Base-by-base conservation (phyloP, 2,113 vertebrate genomes). In the Mobula hypostoma region DNA sequence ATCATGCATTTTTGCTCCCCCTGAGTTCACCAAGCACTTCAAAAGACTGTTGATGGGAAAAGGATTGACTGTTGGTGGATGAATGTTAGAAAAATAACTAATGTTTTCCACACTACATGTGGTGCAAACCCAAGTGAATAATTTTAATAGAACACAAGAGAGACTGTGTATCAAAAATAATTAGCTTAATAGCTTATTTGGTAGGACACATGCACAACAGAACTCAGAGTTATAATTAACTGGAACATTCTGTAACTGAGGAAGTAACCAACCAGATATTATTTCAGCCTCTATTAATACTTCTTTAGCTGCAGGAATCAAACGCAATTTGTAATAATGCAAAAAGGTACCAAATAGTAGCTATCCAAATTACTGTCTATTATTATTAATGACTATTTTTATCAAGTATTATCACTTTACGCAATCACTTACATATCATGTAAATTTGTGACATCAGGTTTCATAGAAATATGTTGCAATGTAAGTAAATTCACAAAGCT, bases 181-280 rank as follows among this genome's bases (percentile, higher is more conserved):
- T 93, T 93, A 74, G 17, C 19, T 93, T 93, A 93, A 93, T 74
- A 36, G 40, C 36, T 74, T 74, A 93, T 40, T 93, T 93, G 56
- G 72, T 93, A 93, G 91, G 36, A 40, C 70, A 74, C 90, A 93
- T 93, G 5, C 66, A 93, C 6, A 93, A 93, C 40, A 93, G 68
- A 76, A 93, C 36, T 72, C 24, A 93, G 70, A 24, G 68, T 32
- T 93, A 93, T 76, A 93, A 93, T 93, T 93, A 93, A 74, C 91
- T 93, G 91, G 91, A 93, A 93, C 91, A 76, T 56, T 93, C 91
- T 48, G 91, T 93, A 93, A 72, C 91, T 56, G 91, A 40, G 91
- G 32, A 48, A 74, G 40, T 72, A 74, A 93, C 91, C 63, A 63
- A 90, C 85, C 61, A 90, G 61, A 66, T 90, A 66, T 90, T 90